These are phyloP conservation scores for Brachylomia viminalis DNA, from an alignment of 2,888 invertebrate species.

Conservation along the genomic window DNA sequence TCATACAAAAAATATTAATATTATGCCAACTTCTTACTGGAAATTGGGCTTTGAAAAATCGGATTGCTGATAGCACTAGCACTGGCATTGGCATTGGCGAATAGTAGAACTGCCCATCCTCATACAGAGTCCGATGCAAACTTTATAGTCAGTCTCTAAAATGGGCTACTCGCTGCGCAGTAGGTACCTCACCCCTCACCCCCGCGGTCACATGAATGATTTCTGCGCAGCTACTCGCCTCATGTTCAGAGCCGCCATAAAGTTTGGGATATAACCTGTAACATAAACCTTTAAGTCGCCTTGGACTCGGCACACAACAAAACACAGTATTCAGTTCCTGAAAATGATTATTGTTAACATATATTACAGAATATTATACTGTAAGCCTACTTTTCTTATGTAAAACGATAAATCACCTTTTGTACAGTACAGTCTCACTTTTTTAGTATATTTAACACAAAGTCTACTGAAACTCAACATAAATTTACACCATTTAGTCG, in stretches of 20 bases:
- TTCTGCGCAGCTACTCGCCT: too few relatives aligned
- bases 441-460: neutral
- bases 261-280: neutral
- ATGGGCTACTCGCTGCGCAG: too few relatives aligned
- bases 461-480: constrained; percentile 1
- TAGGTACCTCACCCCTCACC: too few relatives aligned
- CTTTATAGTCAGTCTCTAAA: too few relatives aligned
- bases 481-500: constrained; percentile 25
- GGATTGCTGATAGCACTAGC: neutral
- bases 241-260: too few relatives aligned
- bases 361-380: too few relatives aligned
- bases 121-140: neutral
- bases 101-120: neutral
- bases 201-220: too few relatives aligned
- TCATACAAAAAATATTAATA: neutral
- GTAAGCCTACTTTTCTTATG: neutral
- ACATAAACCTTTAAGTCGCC: neutral
- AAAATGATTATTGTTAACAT: neutral
- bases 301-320: neutral
- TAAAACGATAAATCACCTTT: neutral
- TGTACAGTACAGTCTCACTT: neutral
- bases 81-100: neutral
- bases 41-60: neutral
- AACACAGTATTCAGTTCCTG: neutral
- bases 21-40: neutral